Conservation (phyloP, 2,888 invertebrate species). For the Salpingus planirostris region DNA sequence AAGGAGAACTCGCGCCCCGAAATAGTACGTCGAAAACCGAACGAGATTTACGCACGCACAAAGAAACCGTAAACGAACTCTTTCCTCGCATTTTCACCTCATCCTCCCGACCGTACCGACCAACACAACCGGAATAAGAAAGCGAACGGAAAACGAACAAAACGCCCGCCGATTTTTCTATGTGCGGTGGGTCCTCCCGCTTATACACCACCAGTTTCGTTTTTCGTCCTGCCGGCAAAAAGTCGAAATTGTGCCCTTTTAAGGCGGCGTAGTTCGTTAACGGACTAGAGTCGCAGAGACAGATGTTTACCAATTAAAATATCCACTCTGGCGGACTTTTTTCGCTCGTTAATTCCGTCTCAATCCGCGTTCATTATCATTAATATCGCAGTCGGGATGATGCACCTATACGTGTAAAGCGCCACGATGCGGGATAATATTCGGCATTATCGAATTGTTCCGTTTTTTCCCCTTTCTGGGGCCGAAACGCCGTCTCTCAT, state of each 20-base stretch:
- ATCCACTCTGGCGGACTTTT: conserved; percentile 15
- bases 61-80: too few species aligned
- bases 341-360: conserved; percentile 15
- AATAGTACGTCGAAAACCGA: too few species aligned
- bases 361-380: conserved; percentile 13
- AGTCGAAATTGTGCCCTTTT: conserved; percentile 19
- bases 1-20: conserved; percentile 9
- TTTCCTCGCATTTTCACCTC: too few species aligned
- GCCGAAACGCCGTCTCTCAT: conserved; percentile 3
- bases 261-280: conserved; percentile 21
- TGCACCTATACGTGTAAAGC: conserved; percentile 1
- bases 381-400: conserved; percentile 3
- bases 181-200: too few species aligned
- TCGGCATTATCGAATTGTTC: conserved; percentile 4
- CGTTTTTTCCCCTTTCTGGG: neutral
- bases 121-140: too few species aligned
- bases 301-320: conserved; percentile 16
- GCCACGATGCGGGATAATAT: neutral
- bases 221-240: too few species aligned
- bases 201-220: too few species aligned
- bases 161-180: too few species aligned
- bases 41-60: too few species aligned
- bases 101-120: too few species aligned
- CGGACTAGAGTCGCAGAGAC: conserved; percentile 18
- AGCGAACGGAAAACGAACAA: too few species aligned